Base-by-base conservation (phyloP, 2,888 invertebrate genomes). In the Noctua fimbriata region DNA sequence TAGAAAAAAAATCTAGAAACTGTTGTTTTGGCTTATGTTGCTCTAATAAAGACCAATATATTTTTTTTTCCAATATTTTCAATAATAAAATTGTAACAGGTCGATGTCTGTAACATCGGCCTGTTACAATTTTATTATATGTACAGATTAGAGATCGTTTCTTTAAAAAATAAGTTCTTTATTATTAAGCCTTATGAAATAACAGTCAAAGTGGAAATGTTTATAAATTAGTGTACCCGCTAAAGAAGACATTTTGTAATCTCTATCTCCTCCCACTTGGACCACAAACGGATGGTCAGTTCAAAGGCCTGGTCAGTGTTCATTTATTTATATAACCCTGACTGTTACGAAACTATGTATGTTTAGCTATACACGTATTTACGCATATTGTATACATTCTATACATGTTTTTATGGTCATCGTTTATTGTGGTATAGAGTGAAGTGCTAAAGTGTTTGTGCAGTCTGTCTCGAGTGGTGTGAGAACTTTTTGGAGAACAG, bases 241-340 rank as follows among this genome's bases (percentile, higher is more conserved):
- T 10, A 55, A 10, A 24, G 3, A 55, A 55, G 10, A 55, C 3
- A 55, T 58, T 58, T 58, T 58, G 55, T 12, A 14, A 81, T 65
- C 84, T 85, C 87, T 75, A 32, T 32, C 65, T 73, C 78, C 74
- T 72, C 0, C 71, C 12, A 77, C 88, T 92, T 91, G 81, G 5
- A 76, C 90, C 88, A 81, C 66, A 83, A 76, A 52, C 52, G 41
- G 70, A 70, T 82, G 77, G 84, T 87, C 88, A 91, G 94, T 93
- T 93, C 92, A 93, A 93, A 93, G 92, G 93, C 93, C 91, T 91
- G 92, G 92, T 91, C 93, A 92, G 91, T 90, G 89, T 87, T 91
- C 88, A 89, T 89, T 87, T 90, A 90, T 91, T 92, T 90, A 90
- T 87, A 89, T 89, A 91, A 90, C 90, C 88, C 89, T 83, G 75